Percentiles rank a stretch among this genome's conserved stretches.
phyloP scores from a whole-genome alignment of 1,140 invertebrate species.

The Atta cephalotes region DNA sequence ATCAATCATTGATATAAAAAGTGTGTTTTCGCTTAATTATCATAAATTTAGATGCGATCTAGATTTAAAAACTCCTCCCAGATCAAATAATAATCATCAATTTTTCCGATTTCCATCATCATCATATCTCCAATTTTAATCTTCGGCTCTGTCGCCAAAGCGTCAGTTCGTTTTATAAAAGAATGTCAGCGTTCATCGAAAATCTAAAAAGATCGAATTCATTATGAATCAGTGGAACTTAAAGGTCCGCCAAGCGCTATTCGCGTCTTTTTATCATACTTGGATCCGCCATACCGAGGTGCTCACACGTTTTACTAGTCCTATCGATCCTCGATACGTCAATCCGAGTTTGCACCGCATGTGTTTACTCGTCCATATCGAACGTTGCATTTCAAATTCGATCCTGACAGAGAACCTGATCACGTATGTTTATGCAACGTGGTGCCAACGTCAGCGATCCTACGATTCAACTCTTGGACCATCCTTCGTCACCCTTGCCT shows the following conservation, averaged over 20 bases:
- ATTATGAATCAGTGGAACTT: constrained; percentile 48
- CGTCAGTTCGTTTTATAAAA: not conserved
- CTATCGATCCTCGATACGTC: constrained; percentile 22
- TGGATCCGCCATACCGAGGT: not conserved
- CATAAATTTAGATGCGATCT: not conserved
- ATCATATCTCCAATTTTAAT: constrained; percentile 33
- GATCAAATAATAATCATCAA: constrained; percentile 1
- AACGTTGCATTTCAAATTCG: constrained; percentile 37
- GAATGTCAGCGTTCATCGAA: constrained; percentile 10
- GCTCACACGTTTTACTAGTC: constrained; percentile 15
- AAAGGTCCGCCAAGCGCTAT: constrained; percentile 17
- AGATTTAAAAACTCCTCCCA: not conserved
- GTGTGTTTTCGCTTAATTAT: not conserved
- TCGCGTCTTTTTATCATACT: constrained; percentile 27
- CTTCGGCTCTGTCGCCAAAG: not conserved
- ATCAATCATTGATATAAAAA: not conserved
- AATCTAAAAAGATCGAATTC: constrained; percentile 29
- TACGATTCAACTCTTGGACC: not conserved
- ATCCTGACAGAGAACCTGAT: not conserved
- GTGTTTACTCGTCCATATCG: not conserved
- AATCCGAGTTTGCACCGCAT: not conserved
- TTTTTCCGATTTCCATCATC: constrained; percentile 10
- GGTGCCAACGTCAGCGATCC: constrained; percentile 37
- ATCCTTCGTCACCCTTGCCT: not conserved
- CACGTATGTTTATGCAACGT: constrained; percentile 50